Percentiles rank a stretch among this genome's conserved stretches.
These are phyloP conservation scores for Drosophila triauraria DNA, from an alignment of 1,140 invertebrate species.

Conservation along the genomic window DNA sequence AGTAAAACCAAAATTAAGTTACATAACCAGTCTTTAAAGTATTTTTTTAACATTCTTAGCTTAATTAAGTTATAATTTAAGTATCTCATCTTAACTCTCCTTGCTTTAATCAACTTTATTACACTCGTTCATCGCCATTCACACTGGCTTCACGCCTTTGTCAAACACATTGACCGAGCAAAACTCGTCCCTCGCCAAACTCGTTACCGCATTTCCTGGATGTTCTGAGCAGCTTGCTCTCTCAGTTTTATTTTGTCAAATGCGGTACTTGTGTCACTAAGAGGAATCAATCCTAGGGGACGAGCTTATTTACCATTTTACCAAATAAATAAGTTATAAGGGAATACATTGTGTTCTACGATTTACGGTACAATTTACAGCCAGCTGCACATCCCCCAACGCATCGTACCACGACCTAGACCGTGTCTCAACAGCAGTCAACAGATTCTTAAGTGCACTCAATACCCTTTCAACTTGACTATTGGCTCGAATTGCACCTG, in stretches of 20 bases:
- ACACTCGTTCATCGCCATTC: too few species aligned
- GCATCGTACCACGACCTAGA: conserved; percentile 11
- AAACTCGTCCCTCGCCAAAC: not conserved
- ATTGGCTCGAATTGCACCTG: not conserved
- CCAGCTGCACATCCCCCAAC: not conserved
- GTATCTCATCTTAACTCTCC: too few species aligned
- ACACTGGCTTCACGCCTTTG: too few species aligned
- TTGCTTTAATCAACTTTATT: too few species aligned
- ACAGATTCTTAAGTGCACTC: not conserved
- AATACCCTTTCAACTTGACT: conserved; percentile 1
- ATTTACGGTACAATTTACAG: not conserved
- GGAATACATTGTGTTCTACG: conserved; percentile 2
- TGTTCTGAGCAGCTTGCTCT: not conserved
- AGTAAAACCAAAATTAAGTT: too few species aligned
- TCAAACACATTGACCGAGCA: too few species aligned
- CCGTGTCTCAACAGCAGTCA: not conserved
- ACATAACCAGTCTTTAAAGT: too few species aligned
- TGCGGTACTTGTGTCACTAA: not conserved
- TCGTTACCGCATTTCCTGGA: too few species aligned
- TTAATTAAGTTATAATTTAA: too few species aligned
- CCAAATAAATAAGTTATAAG: not conserved
- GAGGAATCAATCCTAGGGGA: not conserved
- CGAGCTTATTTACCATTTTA: not conserved
- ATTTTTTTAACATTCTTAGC: too few species aligned
- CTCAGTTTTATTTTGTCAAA: conserved; percentile 2